A percentile compares a stretch with the other conserved stretches of the same genome.
Conservation (phyloP, 2,113 vertebrate genomes). For the Neodon shergylaensis region DNA sequence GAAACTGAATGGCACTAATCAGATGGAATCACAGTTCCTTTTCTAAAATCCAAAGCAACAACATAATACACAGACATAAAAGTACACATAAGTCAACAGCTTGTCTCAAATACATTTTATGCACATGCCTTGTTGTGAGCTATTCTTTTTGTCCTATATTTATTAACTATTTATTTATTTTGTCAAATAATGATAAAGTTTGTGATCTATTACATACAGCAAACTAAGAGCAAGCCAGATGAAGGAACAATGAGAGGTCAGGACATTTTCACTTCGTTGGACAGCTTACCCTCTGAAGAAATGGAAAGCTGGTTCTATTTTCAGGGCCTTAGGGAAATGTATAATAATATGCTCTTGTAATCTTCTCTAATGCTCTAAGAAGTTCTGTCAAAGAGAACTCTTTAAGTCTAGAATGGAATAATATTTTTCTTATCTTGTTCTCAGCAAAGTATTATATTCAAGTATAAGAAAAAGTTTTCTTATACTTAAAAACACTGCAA, state of each 20-base stretch:
- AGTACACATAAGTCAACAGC: background rate
- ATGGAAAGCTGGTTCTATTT: background rate
- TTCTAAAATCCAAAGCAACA: conserved; percentile 27
- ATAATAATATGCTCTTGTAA: conserved; percentile 10
- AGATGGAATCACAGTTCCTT: background rate
- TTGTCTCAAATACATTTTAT: background rate
- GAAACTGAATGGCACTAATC: background rate
- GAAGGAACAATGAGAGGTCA: background rate
- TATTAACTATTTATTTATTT: background rate
- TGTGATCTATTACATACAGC: background rate
- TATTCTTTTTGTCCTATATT: background rate
- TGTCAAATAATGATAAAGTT: background rate
- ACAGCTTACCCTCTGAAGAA: background rate
- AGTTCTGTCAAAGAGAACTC: conserved; percentile 43
- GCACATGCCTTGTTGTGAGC: background rate
- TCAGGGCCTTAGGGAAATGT: background rate
- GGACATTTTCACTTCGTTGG: background rate
- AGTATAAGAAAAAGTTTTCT: background rate
- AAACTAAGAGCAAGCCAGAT: background rate
- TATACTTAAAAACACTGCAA: background rate
- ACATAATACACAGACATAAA: background rate
- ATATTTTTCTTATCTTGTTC: background rate
- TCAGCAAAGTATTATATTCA: background rate
- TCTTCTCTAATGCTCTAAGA: conserved; percentile 38
- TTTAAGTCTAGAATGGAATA: conserved; percentile 26